Evolutionary conservation across 2,797 vertebrate genomes (phyloP), one percentile per base, ranked within the genome.

Genomic region (Phoxinus dragarum): DNA sequence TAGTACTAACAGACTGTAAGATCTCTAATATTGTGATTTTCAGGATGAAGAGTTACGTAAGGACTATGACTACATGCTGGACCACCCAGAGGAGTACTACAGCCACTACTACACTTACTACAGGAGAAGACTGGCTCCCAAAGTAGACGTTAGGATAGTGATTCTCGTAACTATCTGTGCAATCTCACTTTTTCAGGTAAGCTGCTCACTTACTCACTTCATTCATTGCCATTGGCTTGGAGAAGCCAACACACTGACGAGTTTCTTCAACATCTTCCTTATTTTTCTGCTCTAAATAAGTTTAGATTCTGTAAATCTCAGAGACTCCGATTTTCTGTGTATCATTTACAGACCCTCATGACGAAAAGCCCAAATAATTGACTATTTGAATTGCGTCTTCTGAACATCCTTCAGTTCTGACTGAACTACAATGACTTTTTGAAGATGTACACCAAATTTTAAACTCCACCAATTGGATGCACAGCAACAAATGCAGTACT

Each of bases 11-110:
- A 27, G 9, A 75, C 19, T 64, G 12, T 27, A 66, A 17, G 34
- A 34, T 67, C 23, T 73, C 6, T 21, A 12, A 52, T 82, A 3
- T 52, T 40, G 31, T 80, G 19, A 66, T 52, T 89, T 64, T 16
- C 71, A 99, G 98, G 98, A 99, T 94, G 98, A 99, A 90, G 98
- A 99, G 61, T 96, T 95, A 0, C 96, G 98, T 4, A 96, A 95
- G 88, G 98, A 99, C 89, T 99, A 99, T 42, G 97, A 99, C 91
- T 98, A 99, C 88, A 98, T 99, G 98, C 92, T 99, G 94, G 98
- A 99, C 90, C 97, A 99, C 75, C 98, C 98, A 0, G 98, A 99
- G 87, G 96, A 99, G 83, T 98, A 98, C 90, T 99, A 98, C 89
- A 96, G 97, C 76, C 98, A 99, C 89, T 99, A 98, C 90, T 99